Percentiles rank a stretch among this genome's conserved stretches.
Conservation (phyloP, 2,797 vertebrate species). For the Diglossa cyanea region DNA sequence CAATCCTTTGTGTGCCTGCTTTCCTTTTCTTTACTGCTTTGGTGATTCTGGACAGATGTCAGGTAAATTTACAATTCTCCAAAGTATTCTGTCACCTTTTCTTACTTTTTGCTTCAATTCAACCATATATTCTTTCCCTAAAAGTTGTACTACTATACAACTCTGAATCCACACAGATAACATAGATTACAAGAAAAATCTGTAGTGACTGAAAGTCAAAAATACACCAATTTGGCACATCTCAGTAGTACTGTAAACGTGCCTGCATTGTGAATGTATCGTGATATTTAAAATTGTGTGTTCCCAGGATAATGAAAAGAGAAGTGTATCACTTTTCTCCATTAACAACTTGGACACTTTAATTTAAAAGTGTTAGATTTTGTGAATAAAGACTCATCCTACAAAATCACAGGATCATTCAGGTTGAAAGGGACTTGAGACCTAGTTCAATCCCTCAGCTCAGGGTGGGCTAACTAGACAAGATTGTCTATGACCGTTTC, state of each 20-base stretch:
- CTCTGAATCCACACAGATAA: background rate
- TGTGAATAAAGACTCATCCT: background rate
- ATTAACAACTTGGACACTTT: background rate
- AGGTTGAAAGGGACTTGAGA: background rate
- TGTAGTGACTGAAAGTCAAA: background rate
- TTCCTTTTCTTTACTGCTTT: background rate
- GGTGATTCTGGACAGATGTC: background rate
- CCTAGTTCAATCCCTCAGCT: background rate
- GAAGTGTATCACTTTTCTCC: background rate
- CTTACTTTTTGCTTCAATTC: background rate
- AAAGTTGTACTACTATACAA: background rate
- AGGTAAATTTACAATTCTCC: background rate
- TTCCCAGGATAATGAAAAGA: background rate
- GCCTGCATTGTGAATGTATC: background rate
- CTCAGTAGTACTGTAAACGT: background rate
- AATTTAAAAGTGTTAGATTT: background rate
- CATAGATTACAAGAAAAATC: background rate
- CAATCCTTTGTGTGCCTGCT: background rate
- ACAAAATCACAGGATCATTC: background rate
- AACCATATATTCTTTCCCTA: background rate
- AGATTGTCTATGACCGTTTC: background rate
- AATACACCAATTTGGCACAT: background rate
- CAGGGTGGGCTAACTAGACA: background rate
- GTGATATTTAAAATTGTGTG: background rate
- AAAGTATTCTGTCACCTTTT: background rate